Evolutionary conservation across 2,888 invertebrate genomes (phyloP), one percentile per base, ranked within the genome.

Genomic region (Nymphalis polychloros): DNA sequence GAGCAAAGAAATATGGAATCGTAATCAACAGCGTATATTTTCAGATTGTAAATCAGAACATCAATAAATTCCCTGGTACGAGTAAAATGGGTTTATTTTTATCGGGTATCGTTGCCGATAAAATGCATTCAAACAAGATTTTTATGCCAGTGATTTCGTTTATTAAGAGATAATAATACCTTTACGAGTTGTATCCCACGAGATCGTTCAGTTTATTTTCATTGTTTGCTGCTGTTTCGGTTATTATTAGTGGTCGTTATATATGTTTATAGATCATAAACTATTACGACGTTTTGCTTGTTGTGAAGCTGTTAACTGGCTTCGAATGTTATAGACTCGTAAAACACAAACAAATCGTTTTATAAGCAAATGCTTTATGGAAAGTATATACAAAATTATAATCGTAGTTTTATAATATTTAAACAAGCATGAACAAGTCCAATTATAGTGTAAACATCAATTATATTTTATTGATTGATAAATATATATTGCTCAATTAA

Each of bases 121-220:
- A 88, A 88, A 84, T 83, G 84, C 83, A 86, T 81, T 79, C 83
- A 81, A 85, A 86, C 83, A 87, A 85, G 83, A 85, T 86, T 91
- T 90, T 90, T 88, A 89, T 81, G 78, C 82, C 81, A 77, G 78
- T 79, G 85, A 85, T 87, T 89, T 79, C 79, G 84, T 90, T 91
- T 91, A 92, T 91, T 89, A 88, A 90, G 91, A 91, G 87, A 90
- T 91, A 90, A 90, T 88, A 86, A 85, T 88, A 91, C 92, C 91
- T 90, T 90, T 91, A 91, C 85, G 90, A 86, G 86, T 84, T 80
- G 84, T 84, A 82, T 84, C 81, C 83, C 82, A 76, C 79, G 84
- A 79, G 86, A 85, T 79, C 82, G 83, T 84, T 87, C 82, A 81
- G 83, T 84, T 86, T 85, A 87, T 88, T 90, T 90, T 88, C 87